These are phyloP conservation scores for Chironomus tepperi DNA, from an alignment of 1,140 invertebrate species.

Conservation along the genomic window DNA sequence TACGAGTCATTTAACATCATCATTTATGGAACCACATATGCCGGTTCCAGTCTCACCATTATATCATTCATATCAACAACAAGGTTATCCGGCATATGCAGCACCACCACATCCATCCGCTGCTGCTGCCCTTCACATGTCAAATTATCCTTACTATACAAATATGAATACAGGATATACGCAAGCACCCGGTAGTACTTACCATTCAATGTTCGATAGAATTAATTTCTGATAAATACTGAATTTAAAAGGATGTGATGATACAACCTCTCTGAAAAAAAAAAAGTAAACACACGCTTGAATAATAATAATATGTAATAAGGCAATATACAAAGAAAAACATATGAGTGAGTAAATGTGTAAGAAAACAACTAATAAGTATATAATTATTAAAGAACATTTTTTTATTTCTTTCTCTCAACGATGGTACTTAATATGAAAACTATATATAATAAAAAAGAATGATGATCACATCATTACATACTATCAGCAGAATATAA, in stretches of 20 bases:
- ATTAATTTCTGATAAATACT: constrained; percentile 35
- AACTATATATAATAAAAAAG: no score
- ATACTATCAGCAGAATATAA: not conserved
- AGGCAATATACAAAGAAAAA: constrained; percentile 18
- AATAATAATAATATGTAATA: not conserved
- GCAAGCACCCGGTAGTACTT: constrained; percentile 29
- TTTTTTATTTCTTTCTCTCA: not conserved
- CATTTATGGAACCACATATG: constrained; percentile 34
- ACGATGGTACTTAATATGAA: not conserved
- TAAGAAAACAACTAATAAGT: not conserved
- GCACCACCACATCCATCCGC: constrained; percentile 26
- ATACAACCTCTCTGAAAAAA: no score
- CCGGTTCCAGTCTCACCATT: constrained; percentile 28
- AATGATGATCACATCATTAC: no score
- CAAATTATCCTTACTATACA: constrained; percentile 27
- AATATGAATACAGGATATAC: constrained; percentile 28
- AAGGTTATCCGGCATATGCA: constrained; percentile 30
- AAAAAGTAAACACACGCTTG: not conserved
- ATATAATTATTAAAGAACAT: not conserved
- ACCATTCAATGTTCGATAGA: constrained; percentile 37
- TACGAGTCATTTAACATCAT: constrained; percentile 26
- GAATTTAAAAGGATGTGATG: no score
- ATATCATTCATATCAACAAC: constrained; percentile 32
- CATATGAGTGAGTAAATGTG: constrained; percentile 18
- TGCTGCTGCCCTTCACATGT: constrained; percentile 13